Base-by-base conservation (phyloP, 2,113 vertebrate genomes). In the Syrrhaptes paradoxus region DNA sequence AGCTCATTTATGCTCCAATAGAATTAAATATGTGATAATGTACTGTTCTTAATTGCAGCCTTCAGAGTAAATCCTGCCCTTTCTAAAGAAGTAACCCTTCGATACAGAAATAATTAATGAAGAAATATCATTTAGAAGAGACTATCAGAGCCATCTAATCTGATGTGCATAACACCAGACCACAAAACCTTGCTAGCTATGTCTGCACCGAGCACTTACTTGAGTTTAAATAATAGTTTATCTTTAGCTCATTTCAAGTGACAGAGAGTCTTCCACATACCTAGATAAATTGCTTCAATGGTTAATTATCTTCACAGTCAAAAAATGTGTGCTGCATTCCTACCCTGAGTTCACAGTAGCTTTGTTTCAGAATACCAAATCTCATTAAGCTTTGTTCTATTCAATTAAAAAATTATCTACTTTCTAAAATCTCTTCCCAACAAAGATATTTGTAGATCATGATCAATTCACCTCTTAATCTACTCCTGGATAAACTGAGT, bases 71-170 rank as follows among this genome's bases (percentile, higher is more conserved):
- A 82, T 92, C 79, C 59, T 95, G 74, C 46, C 78, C 32, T 95
- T 95, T 91, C 81, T 85, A 59, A 87, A 73, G 75, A 93, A 78
- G 65, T 65, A 79, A 58, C 46, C 26, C 13, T 94, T 82, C 76
- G 67, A 89, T 85, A 79, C 28, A 65, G 58, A 95, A 94, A 89
- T 82, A 52, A 95, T 94, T 96, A 91, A 95, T 96, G 58, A 94
- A 87, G 67, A 83, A 89, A 90, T 92, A 77, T 84, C 86, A 90
- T 88, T 93, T 86, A 70, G 78, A 89, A 82, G 11, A 76, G 36
- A 65, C 52, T 66, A 74, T 73, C 82, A 51, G 51, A 76, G 29
- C 24, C 43, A 91, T 85, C 85, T 85, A 70, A 85, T 77, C 81
- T 82, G 67, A 93, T 78, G 57, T 76, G 66, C 70, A 3, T 62